A percentile compares a stretch with the other conserved stretches of the same genome.
Conservation (phyloP, 2,113 vertebrate genomes). For the Dermatemys mawii region DNA sequence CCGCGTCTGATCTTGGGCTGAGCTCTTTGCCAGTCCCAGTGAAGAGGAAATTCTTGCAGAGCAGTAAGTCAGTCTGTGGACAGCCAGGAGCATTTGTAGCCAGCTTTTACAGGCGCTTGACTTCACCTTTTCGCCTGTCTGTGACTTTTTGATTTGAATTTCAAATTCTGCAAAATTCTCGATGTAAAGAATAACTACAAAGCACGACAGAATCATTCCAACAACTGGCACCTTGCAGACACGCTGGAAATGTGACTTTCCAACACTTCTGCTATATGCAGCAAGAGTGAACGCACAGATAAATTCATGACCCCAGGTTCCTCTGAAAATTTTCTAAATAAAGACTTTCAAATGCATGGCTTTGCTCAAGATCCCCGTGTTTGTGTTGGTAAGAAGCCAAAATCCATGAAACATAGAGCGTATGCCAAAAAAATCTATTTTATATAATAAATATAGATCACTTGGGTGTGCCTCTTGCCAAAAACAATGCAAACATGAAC, state of each 20-base stretch:
- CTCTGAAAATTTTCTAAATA: conserved; percentile 59
- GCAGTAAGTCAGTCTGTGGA: fast-evolving
- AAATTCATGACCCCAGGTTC: conserved; percentile 16
- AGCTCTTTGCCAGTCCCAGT: background rate
- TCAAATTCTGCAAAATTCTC: background rate
- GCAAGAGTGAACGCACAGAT: conserved; percentile 27
- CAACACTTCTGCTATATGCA: conserved; percentile 21
- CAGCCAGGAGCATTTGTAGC: fast-evolving
- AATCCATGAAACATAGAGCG: conserved; percentile 62
- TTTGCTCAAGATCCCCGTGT: conserved; percentile 70
- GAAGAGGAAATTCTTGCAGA: background rate
- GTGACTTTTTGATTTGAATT: fast-evolving
- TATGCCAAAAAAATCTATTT: conserved; percentile 72
- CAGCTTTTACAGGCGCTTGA: background rate
- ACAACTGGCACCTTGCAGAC: conserved; percentile 29
- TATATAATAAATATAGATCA: conserved; percentile 67
- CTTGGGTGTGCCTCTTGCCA: conserved; percentile 65
- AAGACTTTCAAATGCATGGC: conserved; percentile 58
- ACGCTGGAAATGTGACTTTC: background rate
- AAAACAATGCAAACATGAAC: conserved; percentile 73
- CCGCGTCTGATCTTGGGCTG: background rate
- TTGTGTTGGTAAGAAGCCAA: conserved; percentile 66
- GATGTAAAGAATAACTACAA: background rate
- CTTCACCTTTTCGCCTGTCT: background rate
- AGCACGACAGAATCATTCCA: background rate